Conservation (phyloP, 2,113 vertebrate species). For the Neofelis nebulosa region DNA sequence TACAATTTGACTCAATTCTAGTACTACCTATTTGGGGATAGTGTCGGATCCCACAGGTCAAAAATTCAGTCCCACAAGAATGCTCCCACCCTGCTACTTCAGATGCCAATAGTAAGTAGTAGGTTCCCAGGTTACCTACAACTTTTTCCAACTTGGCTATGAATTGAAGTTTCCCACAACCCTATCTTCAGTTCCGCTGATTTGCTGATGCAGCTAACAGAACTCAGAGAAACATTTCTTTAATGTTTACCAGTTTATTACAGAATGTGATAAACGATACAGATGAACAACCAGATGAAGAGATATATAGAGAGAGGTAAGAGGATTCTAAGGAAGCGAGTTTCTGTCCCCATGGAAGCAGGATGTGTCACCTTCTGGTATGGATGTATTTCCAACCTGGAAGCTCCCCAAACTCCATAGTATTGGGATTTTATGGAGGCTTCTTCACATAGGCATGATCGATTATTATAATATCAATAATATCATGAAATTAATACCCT, state of each 20-base stretch:
- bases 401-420: not conserved
- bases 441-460: not conserved
- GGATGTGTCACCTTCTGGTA: not conserved
- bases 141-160: not conserved
- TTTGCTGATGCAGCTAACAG: not conserved
- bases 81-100: not conserved
- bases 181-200: not conserved
- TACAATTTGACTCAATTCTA: not conserved
- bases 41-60: not conserved
- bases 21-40: not conserved
- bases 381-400: not conserved
- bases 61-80: not conserved
- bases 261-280: not conserved
- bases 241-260: not conserved
- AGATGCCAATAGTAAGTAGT: not conserved
- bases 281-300: not conserved
- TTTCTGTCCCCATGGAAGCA: too few species aligned
- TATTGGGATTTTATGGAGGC: not conserved
- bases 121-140: not conserved
- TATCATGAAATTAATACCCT: not conserved
- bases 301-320: not conserved
- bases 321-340: not conserved
- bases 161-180: not conserved
- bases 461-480: too few species aligned
- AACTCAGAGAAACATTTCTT: not conserved